A percentile compares a stretch with the other conserved stretches of the same genome.
Conservation (phyloP, 30 jellyfish, hydroid and myxozoan genomes). For the Cassiopea xamachana region DNA sequence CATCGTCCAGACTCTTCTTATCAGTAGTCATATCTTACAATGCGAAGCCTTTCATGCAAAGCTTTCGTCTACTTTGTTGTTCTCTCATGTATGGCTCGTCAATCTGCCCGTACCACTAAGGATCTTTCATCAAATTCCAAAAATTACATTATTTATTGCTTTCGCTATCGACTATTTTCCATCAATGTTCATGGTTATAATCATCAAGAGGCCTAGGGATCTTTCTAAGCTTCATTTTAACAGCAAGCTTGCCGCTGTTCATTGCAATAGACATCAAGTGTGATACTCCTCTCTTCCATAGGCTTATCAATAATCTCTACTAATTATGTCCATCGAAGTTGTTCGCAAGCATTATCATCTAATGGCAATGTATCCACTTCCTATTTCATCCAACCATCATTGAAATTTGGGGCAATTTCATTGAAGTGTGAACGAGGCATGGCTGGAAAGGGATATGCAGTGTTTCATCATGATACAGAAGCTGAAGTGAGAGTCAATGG, state of each 20-base stretch:
- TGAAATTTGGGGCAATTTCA: conserved; percentile 2
- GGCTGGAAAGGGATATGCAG: conserved; percentile 12
- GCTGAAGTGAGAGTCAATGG: background rate
- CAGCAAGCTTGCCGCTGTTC: too few relatives aligned
- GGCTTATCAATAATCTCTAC: background rate
- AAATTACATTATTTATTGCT: too few relatives aligned
- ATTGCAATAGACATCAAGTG: too few relatives aligned
- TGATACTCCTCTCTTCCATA: background rate
- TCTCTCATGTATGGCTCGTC: too few relatives aligned
- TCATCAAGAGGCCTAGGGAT: too few relatives aligned
- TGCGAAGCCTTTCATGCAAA: too few relatives aligned
- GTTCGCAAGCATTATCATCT: conserved; percentile 18
- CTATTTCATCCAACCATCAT: conserved; percentile 19
- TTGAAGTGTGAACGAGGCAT: conserved; percentile 7
- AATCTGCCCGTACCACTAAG: too few relatives aligned
- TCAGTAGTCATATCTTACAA: background rate
- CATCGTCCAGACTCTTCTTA: background rate
- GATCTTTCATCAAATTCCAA: too few relatives aligned
- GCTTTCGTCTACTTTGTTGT: too few relatives aligned
- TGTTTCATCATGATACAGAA: conserved; percentile 25
- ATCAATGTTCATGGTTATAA: too few relatives aligned
- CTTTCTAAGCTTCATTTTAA: too few relatives aligned
- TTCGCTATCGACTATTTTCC: too few relatives aligned
- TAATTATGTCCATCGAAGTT: conserved; percentile 6
- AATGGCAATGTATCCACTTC: background rate